Conservation (phyloP, 2,113 vertebrate species). For the Rutilus rutilus region DNA sequence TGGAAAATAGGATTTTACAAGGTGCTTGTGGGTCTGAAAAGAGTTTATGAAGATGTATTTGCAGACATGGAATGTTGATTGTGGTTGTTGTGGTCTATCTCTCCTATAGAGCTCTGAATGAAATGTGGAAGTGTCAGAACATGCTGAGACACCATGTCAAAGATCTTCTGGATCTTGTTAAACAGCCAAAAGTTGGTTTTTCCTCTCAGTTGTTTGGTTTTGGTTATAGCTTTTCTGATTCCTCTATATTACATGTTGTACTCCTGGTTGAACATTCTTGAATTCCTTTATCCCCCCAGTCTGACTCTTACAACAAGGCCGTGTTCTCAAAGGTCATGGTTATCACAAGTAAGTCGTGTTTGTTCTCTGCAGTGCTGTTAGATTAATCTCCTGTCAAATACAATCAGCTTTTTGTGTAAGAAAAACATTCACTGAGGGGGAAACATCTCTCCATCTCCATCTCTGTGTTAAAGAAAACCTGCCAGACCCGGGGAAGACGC, state of each 20-base stretch:
- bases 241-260: background rate
- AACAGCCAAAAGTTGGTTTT: slow-evolving; percentile 90
- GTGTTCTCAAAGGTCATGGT: slow-evolving; percentile 99
- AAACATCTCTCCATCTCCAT: background rate
- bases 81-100: background rate
- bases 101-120: slow-evolving; percentile 88
- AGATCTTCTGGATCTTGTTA: slow-evolving; percentile 94
- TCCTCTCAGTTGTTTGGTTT: slow-evolving; percentile 8
- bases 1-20: background rate
- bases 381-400: background rate
- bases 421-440: background rate
- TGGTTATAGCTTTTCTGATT: background rate
- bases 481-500: slow-evolving; percentile 96
- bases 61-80: background rate
- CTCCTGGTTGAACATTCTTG: background rate
- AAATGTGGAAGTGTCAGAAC: slow-evolving; percentile 99
- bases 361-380: background rate
- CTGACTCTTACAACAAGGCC: slow-evolving; percentile 92
- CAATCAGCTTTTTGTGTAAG: background rate
- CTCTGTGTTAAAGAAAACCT: slow-evolving; percentile 82
- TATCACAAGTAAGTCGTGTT: slow-evolving; percentile 89
- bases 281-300: slow-evolving; percentile 75
- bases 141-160: slow-evolving; percentile 92
- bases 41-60: slow-evolving; percentile 12
- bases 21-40: background rate